Evolutionary conservation across 2,797 vertebrate genomes (phyloP), one percentile per base, ranked within the genome.

Genomic region (Fringilla coelebs): DNA sequence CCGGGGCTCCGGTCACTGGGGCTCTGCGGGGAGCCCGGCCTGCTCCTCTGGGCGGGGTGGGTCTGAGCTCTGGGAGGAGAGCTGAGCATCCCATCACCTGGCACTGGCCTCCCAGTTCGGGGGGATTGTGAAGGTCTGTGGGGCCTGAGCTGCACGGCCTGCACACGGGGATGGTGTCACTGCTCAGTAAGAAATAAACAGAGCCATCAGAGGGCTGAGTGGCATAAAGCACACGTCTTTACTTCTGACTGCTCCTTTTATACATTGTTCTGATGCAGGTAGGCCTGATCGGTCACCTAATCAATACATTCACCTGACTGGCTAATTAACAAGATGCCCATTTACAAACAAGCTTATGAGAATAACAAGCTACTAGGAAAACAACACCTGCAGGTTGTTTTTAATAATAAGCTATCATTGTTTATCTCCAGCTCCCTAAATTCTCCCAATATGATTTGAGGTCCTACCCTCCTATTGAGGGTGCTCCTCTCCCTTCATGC

Each of bases 111-210:
- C 68, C 32, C 13, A 5, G n/a, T 1, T 22, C 43, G 34, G 65
- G 11, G 51, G 43, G 25, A 19, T 4, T 60, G 25, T 9, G 34
- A 38, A 9, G n/a, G 0, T 28, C 43, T 41, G 26, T 29, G 58
- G 58, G 22, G 41, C 13, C 48, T 31, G 8, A 43, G 15, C 46
- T 24, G 46, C 7, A 1, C 0, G 4, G 52, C 43, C 61, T 1
- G 6, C 40, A 45, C 32, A 41, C 2, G 5, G 1, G 13, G 24
- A 49, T 4, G 73, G 62, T 19, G 25, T 13, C 57, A 28, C 58
- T 38, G 25, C 19, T 28, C 17, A 28, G 49, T 52, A 29, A 52
- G 49, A 31, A 52, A 31, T 52, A 28, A 51, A 52, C 49, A 52
- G 58, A 60, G 34, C 25, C 36, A 38, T 13, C 36, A 38, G 57